A percentile compares a stretch with the other conserved stretches of the same genome.
Conservation (phyloP, 2,888 invertebrate species). For the Pristionchus exspectatus region DNA sequence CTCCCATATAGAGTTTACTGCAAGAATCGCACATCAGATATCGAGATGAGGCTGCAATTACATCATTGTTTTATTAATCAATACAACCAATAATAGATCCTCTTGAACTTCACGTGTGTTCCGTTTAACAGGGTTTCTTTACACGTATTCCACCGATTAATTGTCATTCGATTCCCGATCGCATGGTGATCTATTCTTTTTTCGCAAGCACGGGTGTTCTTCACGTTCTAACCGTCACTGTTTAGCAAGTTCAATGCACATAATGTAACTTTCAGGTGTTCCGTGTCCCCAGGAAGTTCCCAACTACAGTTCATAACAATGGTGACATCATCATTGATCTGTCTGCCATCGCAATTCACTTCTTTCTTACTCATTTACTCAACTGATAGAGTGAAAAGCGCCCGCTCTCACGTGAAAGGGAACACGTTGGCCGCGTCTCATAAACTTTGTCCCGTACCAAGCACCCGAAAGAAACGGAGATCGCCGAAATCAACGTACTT, state of each 20-base stretch:
- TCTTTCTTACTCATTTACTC: neutral
- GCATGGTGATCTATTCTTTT: too few species aligned
- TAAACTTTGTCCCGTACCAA: constrained; percentile 23
- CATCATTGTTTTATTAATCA: neutral
- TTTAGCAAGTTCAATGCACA: too few species aligned
- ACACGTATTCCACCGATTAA: too few species aligned
- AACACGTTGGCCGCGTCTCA: neutral
- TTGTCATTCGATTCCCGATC: too few species aligned
- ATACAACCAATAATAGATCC: too few species aligned
- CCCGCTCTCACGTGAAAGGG: constrained; percentile 11
- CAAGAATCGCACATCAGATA: constrained; percentile 75
- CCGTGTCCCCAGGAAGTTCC: neutral
- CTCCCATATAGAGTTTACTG: constrained; percentile 70
- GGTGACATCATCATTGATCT: neutral
- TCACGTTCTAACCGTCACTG: too few species aligned
- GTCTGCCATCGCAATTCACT: neutral
- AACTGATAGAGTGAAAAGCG: neutral
- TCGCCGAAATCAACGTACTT: neutral
- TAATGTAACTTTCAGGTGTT: too few species aligned
- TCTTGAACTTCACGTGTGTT: too few species aligned
- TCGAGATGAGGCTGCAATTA: constrained; percentile 69
- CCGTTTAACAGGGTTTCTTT: too few species aligned
- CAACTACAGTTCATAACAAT: neutral
- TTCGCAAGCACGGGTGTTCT: too few species aligned
- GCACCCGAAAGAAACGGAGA: neutral